Evolutionary conservation across 1,140 invertebrate genomes (phyloP), one percentile per base, ranked within the genome.

Genomic region (Drosophila lini): DNA sequence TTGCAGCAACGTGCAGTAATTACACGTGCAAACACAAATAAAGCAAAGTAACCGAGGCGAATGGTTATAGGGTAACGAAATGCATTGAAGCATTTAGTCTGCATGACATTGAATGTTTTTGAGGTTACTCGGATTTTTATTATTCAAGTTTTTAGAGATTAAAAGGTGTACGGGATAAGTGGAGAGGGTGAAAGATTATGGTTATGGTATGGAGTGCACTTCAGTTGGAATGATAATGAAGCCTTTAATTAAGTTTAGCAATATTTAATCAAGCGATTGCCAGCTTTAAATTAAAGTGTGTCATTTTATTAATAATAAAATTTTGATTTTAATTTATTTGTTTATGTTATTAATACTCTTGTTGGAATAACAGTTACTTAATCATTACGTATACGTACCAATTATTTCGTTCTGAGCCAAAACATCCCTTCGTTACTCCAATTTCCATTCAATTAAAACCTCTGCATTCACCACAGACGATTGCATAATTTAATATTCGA

Each of bases 91-190:
- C 57, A 44, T 42, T 50, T 32, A 57, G 48, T 42, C 47, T 41
- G 65, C 25, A 47, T 77, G 75, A 45, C 75, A 78, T 78, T 78
- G 57, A 78, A 78, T 16, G 16, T 42, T 52, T 57, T 78, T 57
- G 53, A 45, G 52, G 52, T 34, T 34, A 58, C 36, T 58, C 11
- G 28, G 28, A 31, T 31, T 28, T 47, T 38, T 32, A 56, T 31
- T 57, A 42, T 25, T 38, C 11, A 52, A 52, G 15, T 15, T 45
- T 45, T 19, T 0, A n/a, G 13, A 36, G 34, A 28, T 50, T 25
- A 15, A 36, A 34, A 42, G n/a, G 22, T 45, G 38, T 19, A 22
- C 7, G 7, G 34, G 42, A 22, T 48, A 15, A 10, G 13, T 59
- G 3, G 3, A 16, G 42, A 9, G 50, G 13, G 10, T 9, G 60